Evolutionary conservation across 2,797 vertebrate species (phyloP).

Genomic region (Rhynchonycteris naso): DNA sequence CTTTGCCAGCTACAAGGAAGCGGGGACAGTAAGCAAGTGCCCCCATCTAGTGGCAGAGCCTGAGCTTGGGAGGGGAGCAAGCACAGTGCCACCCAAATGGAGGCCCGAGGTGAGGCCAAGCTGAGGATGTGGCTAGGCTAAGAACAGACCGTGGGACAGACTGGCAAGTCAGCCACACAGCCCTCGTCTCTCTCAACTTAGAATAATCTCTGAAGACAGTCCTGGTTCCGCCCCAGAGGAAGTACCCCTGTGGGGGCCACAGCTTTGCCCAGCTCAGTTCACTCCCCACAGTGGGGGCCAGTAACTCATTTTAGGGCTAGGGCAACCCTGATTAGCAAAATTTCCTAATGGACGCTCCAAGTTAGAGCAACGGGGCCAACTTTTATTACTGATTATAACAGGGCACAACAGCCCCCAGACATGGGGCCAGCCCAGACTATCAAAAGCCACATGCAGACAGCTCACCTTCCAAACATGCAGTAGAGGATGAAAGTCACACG

Average conservation of each 20-base stretch:
- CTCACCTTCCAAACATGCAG: neutral
- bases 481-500: neutral
- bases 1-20: constrained; percentile 92
- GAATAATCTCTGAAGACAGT: neutral
- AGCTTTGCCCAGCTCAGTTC: neutral
- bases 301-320: neutral
- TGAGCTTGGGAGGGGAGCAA: neutral
- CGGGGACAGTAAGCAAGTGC: constrained; percentile 55
- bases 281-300: neutral
- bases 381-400: neutral
- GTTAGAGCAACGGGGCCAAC: neutral
- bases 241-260: neutral
- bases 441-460: neutral
- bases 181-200: neutral
- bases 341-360: neutral
- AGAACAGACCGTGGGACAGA: neutral
- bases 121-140: neutral
- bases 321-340: neutral
- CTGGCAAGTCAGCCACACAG: neutral
- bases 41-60: constrained; percentile 22
- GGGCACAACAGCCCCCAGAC: neutral
- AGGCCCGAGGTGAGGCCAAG: neutral
- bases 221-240: neutral
- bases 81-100: neutral
- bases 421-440: neutral